Base-by-base conservation (phyloP, 2,888 invertebrate species). In the Priocnemis perturbator region DNA sequence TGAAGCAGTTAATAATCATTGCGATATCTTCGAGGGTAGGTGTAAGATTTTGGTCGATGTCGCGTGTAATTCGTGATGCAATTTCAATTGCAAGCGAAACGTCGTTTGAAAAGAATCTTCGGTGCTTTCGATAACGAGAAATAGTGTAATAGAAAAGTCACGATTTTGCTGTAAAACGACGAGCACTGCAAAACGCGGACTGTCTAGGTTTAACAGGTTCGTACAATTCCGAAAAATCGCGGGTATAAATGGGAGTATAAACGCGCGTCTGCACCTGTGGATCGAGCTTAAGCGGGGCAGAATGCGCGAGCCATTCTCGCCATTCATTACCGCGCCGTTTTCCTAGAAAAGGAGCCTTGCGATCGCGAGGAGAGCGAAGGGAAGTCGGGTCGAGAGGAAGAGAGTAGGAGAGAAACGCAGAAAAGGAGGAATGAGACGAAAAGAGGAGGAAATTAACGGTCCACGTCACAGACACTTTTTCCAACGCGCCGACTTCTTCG, bases 251-350 rank as follows among this genome's bases (percentile, higher is more conserved):
- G 50, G 4, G 37, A 11, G 37, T 37, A 37, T 37, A 37, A 37
- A 37, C 37, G 37, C n/a, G 37, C 37, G 15, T 71, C 67, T 64
- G 71, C 75, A 76, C 75, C 75, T 76, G 75, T 76, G 74, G 75
- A 74, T 76, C 69, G 69, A 57, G 64, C 64, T 65, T 53, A 58
- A 64, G 53, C 56, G 7, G 3, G 67, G 67, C 20, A 65, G 69
- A 47, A 62, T 67, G 20, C 26, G 37, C 37, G 37, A 56, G 74
- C 68, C 65, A 57, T 79, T 71, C 71, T 62, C 74, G 67, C 70
- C 77, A 69, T 78, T 78, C 79, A 76, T 78, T 78, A 78, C 59
- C 64, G 68, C 60, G 66, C 3, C 60, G 60, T 47, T 37, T 69
- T 79, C 76, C 69, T 76, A 77, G 69, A 67, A 69, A 72, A 68